Percentiles rank a stretch among this genome's conserved stretches.
Conservation (phyloP, 53 echinoderm and acorn worm genomes). For the Paelopatides confundens region DNA sequence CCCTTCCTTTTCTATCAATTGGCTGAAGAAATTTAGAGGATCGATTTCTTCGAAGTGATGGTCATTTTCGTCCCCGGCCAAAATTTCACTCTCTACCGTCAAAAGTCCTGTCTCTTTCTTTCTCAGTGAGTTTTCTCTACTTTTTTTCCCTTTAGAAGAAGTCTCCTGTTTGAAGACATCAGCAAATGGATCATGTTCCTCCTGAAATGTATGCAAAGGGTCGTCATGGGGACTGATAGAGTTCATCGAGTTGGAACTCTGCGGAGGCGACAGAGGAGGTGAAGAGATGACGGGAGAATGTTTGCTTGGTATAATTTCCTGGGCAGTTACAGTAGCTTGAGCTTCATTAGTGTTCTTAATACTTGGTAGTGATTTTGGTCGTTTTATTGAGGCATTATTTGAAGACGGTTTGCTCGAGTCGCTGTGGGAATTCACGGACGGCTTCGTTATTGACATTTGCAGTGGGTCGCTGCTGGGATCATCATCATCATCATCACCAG, state of each 20-base stretch:
- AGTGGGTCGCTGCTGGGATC: constrained; percentile 23
- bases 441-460: constrained; percentile 30
- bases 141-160: constrained; percentile 15
- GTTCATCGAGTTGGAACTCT: constrained; percentile 14
- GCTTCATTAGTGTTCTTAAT: constrained; percentile 14
- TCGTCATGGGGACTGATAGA: constrained; percentile 10
- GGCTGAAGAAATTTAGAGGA: constrained; percentile 87
- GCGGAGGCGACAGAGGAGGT: constrained; percentile 2
- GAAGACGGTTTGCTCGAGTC: constrained; percentile 17
- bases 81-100: constrained; percentile 75
- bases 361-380: constrained; percentile 44
- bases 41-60: constrained; percentile 69
- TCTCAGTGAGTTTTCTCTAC: neutral
- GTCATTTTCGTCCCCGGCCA: constrained; percentile 62
- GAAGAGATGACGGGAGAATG: constrained; percentile 11
- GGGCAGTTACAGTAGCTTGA: neutral
- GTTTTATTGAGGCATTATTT: neutral
- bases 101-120: constrained; percentile 75
- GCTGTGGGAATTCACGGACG: constrained; percentile 24
- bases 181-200: neutral
- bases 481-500: constrained; percentile 81
- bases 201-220: constrained; percentile 25
- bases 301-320: constrained; percentile 6
- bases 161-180: constrained; percentile 18
- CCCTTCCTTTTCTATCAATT: constrained; percentile 82